Conservation (phyloP, 2,888 invertebrate genomes). For the Apantesis nais region DNA sequence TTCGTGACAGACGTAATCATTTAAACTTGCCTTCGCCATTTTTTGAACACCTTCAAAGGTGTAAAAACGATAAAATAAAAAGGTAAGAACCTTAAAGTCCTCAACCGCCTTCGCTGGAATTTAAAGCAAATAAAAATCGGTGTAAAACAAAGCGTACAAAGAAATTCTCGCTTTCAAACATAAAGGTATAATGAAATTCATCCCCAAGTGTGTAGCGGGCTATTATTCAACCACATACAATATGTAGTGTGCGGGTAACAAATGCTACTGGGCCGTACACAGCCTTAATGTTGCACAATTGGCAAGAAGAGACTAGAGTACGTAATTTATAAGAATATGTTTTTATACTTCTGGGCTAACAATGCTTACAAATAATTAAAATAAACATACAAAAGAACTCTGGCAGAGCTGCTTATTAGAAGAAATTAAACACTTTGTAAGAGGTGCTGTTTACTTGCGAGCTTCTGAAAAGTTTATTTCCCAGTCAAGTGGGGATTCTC, state of each 20-base stretch:
- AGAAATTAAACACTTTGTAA: neutral
- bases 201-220: conserved; percentile 79
- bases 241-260: conserved; percentile 78
- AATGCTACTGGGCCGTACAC: conserved; percentile 66
- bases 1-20: neutral
- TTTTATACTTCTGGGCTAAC: neutral
- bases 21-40: neutral
- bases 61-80: conserved; percentile 25
- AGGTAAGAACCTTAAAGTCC: conserved; percentile 41
- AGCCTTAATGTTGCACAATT: conserved; percentile 51
- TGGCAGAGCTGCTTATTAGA: neutral
- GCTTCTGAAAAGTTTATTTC: neutral
- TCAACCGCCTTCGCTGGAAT: conserved; percentile 52
- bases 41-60: conserved; percentile 9
- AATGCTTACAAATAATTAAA: neutral
- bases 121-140: conserved; percentile 68
- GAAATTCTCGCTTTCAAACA: conserved; percentile 72
- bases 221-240: conserved; percentile 82
- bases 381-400: neutral
- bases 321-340: neutral
- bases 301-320: conserved; percentile 50
- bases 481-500: neutral
- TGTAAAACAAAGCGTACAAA: conserved; percentile 68
- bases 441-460: neutral
- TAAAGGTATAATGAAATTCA: conserved; percentile 83